A percentile compares a stretch with the other conserved stretches of the same genome.
phyloP scores from a whole-genome alignment of 2,888 invertebrate genomes.

The Dryadula phaetusa region DNA sequence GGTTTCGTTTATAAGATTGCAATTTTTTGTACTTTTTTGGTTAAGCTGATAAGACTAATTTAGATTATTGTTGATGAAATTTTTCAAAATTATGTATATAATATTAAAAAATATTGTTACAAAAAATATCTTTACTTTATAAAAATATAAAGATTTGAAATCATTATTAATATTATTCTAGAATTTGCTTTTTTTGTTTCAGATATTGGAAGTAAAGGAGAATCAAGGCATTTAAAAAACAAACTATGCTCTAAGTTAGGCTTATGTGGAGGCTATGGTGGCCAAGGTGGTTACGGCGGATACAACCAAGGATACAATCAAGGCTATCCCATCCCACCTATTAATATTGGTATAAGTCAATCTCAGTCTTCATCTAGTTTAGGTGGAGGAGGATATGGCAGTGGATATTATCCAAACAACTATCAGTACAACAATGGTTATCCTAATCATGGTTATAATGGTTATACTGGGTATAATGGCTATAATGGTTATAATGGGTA shows the following conservation, averaged over 20 bases:
- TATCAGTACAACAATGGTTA: constrained; percentile 49
- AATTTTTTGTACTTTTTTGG: neutral
- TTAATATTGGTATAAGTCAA: constrained; percentile 78
- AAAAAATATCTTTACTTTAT: too few relatives aligned
- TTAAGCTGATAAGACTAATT: neutral
- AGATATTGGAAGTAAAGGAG: constrained; percentile 43
- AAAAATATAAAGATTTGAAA: too few relatives aligned
- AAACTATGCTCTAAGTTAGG: constrained; percentile 66
- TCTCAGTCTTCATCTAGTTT: constrained; percentile 72
- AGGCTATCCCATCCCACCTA: constrained; percentile 58
- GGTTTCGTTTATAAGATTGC: neutral
- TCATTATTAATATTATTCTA: too few relatives aligned
- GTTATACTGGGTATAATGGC: constrained; percentile 50
- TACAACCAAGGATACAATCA: constrained; percentile 50
- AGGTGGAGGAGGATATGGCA: constrained; percentile 64
- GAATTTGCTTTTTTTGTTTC: neutral
- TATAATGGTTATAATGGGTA: constrained; percentile 40
- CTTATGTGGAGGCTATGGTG: constrained; percentile 52
- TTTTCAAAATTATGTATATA: too few relatives aligned
- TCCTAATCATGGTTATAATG: constrained; percentile 40
- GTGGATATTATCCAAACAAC: constrained; percentile 52
- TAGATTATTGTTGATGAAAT: too few relatives aligned
- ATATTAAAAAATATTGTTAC: too few relatives aligned
- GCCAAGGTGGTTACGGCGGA: constrained; percentile 30
- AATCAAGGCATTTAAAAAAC: constrained; percentile 59